phyloP scores from a whole-genome alignment of 2,888 invertebrate genomes.

The Lochmaea capreae region DNA sequence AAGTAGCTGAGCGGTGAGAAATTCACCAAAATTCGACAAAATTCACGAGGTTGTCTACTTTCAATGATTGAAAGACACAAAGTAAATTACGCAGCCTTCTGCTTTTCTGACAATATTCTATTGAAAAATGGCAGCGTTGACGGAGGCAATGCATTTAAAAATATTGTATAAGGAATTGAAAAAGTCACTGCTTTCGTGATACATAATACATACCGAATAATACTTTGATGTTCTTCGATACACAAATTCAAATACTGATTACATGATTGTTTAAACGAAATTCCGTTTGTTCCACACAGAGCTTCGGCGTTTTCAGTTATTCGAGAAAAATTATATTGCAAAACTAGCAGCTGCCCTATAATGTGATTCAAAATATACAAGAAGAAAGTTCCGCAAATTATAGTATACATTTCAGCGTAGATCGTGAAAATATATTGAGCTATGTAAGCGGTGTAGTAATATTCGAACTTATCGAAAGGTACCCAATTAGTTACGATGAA shows the following conservation, averaged over 20 bases:
- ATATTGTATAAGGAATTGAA: too few relatives aligned
- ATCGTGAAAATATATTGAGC: slow-evolving; percentile 44
- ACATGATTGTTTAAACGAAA: slow-evolving; percentile 1
- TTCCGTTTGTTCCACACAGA: not conserved
- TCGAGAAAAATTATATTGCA: slow-evolving; percentile 33
- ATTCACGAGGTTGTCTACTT: too few relatives aligned
- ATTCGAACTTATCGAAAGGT: slow-evolving; percentile 46
- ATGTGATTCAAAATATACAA: slow-evolving; percentile 37
- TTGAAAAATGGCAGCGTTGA: too few relatives aligned
- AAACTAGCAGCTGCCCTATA: slow-evolving; percentile 33
- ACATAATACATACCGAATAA: slow-evolving; percentile 32
- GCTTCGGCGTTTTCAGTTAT: slow-evolving; percentile 15
- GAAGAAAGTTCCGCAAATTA: slow-evolving; percentile 38
- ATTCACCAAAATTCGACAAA: too few relatives aligned
- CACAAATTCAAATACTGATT: slow-evolving; percentile 29
- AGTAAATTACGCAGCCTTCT: too few relatives aligned
- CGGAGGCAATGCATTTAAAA: too few relatives aligned
- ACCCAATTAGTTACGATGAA: slow-evolving; percentile 47
- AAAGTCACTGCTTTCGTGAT: too few relatives aligned
- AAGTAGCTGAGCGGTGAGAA: too few relatives aligned
- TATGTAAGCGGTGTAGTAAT: slow-evolving; percentile 43
- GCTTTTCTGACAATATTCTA: too few relatives aligned
- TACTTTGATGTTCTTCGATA: slow-evolving; percentile 37
- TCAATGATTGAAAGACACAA: too few relatives aligned
- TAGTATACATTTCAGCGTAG: slow-evolving; percentile 39